Evolutionary conservation across 2,113 vertebrate genomes (phyloP).

Genomic region (Myotis davidii): DNA sequence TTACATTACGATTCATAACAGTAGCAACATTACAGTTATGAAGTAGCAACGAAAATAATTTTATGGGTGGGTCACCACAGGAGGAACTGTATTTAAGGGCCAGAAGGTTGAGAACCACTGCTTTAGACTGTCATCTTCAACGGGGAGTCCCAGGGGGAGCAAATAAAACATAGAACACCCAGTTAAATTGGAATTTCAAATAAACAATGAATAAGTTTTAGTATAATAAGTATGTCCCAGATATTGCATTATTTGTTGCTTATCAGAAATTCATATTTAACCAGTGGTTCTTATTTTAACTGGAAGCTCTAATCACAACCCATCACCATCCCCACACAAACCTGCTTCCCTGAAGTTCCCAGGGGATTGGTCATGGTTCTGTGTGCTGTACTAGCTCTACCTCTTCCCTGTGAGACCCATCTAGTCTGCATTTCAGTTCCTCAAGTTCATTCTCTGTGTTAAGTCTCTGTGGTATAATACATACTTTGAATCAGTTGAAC

Average conservation of each 20-base stretch:
- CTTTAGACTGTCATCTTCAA: not conserved
- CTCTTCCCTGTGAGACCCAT: not conserved
- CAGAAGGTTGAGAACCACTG: no score
- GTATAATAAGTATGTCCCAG: not conserved
- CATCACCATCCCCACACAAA: not conserved
- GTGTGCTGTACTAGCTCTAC: not conserved
- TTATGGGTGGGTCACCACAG: no score
- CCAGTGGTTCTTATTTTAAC: not conserved
- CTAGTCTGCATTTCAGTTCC: not conserved
- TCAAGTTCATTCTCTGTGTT: not conserved
- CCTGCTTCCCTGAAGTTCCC: not conserved
- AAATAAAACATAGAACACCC: not conserved
- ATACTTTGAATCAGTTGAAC: not conserved
- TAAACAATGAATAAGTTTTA: not conserved
- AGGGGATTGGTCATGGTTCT: not conserved
- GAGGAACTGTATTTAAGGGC: no score
- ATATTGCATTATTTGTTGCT: not conserved
- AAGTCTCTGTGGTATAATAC: not conserved
- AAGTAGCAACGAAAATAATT: no score
- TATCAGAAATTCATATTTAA: not conserved
- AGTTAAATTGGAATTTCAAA: conserved; percentile 31
- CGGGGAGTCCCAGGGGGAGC: not conserved
- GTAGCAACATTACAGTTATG: no score
- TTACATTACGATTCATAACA: no score
- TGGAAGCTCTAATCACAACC: not conserved